A percentile compares a stretch with the other conserved stretches of the same genome.
These are phyloP conservation scores for Calypte anna DNA, from an alignment of 2,113 vertebrate genomes.

Conservation along the genomic window DNA sequence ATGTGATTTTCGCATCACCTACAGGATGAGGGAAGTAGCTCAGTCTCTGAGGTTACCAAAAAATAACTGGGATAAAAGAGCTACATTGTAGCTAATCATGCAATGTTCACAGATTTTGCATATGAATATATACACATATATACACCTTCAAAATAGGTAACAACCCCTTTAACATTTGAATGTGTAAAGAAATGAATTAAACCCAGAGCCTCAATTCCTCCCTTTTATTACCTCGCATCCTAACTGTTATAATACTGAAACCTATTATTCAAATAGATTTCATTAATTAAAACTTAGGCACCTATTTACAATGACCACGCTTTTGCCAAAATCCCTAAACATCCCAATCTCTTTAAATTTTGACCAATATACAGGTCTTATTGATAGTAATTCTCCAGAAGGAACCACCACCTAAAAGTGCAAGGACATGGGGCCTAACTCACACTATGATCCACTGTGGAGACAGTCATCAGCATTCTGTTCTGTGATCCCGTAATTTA, in stretches of 20 bases:
- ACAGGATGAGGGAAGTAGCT: not conserved
- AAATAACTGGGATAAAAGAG: not conserved
- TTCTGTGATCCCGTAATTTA: not conserved
- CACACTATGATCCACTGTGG: not conserved
- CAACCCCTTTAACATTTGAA: not conserved
- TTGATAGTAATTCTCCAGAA: not conserved
- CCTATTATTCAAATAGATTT: not conserved
- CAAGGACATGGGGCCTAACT: not conserved
- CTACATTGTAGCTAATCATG: not conserved
- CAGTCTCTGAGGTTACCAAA: not conserved
- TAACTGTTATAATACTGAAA: not conserved
- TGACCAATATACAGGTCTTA: not conserved
- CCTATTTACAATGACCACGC: not conserved
- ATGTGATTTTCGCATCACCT: conserved; percentile 95
- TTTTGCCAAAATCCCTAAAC: not conserved
- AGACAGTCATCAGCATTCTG: not conserved
- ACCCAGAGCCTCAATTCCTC: not conserved
- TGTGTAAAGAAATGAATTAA: not conserved
- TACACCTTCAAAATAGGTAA: not conserved
- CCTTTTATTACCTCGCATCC: not conserved
- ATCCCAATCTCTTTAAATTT: not conserved
- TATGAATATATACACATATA: not conserved
- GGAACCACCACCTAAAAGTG: not conserved
- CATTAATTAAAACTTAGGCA: not conserved
- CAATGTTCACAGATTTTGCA: not conserved